Base-by-base conservation (phyloP, 2,797 vertebrate species). In the Balearica regulorum region DNA sequence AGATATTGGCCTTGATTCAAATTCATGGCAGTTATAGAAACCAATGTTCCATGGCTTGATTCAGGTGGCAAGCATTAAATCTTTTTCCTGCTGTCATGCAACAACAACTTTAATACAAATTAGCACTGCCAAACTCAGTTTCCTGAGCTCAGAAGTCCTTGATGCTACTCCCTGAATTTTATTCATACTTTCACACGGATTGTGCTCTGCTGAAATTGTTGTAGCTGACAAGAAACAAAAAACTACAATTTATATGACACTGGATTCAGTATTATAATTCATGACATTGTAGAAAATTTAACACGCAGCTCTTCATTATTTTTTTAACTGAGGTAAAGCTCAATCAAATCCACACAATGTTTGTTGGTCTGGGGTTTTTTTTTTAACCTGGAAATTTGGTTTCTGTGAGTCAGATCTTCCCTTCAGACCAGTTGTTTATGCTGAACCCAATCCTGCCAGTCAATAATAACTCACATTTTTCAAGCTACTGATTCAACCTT, bases 51-150 rank as follows among this genome's bases (percentile, higher is more conserved):
- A 97, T 98, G 97, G 97, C 97, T 97, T 98, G 98, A 98, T 98
- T 98, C 98, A 98, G 98, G 98, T 98, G 98, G 98, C 98, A 98
- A 98, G 98, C 98, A 98, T 98, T 98, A 98, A 98, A 98, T 98
- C 98, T 98, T 98, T 98, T 98, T 98, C 97, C 97, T 97, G 98
- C 98, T 98, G 98, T 98, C 98, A 98, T 98, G 98, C 98, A 98
- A 98, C 98, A 98, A 98, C 98, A 98, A 98, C 98, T 98, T 98
- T 98, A 98, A 98, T 98, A 98, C 98, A 98, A 98, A 98, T 98
- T 98, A 98, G 98, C 97, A 97, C 98, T 98, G 98, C 98, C 98
- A 98, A 98, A 98, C 97, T 98, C 97, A 97, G 97, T 97, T 98
- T 98, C 96, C 97, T 98, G 96, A 97, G 98, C 98, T 98, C 97